A percentile compares a stretch with the other conserved stretches of the same genome.
These are phyloP conservation scores for Aplidium turbinatum DNA, from an alignment of 23 tunicate species.

Conservation along the genomic window DNA sequence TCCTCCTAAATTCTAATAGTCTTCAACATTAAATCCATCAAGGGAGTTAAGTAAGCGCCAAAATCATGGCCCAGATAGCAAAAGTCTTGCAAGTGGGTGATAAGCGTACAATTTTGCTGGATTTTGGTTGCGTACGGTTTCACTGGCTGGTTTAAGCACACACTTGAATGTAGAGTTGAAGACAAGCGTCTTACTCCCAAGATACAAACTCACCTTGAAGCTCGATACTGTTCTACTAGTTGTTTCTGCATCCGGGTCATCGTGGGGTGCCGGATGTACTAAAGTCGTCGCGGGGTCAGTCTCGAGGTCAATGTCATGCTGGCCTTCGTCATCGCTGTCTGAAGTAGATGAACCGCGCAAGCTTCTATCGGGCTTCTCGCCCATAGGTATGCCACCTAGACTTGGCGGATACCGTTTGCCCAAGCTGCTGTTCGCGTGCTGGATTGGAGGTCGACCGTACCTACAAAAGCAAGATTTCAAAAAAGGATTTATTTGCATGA, in stretches of 20 bases:
- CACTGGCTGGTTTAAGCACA: too few relatives aligned
- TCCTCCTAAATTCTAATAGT: too few relatives aligned
- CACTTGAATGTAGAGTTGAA: too few relatives aligned
- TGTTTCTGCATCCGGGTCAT: constrained; percentile 33
- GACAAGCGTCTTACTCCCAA: too few relatives aligned
- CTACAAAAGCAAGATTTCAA: too few relatives aligned
- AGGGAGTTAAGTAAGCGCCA: too few relatives aligned
- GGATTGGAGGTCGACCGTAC: constrained; percentile 47
- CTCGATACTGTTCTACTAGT: constrained; percentile 56
- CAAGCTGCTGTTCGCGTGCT: constrained; percentile 55
- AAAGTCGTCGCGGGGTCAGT: constrained; percentile 39
- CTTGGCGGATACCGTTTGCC: constrained; percentile 58
- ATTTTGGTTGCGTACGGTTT: too few relatives aligned
- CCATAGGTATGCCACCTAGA: constrained; percentile 55
- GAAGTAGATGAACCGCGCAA: constrained; percentile 13
- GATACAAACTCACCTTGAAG: constrained; percentile 50
- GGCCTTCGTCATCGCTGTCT: constrained; percentile 38
- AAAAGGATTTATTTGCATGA: too few relatives aligned
- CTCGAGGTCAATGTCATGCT: constrained; percentile 58
- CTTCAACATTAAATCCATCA: too few relatives aligned
- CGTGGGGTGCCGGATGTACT: constrained; percentile 14
- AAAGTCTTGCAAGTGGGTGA: too few relatives aligned
- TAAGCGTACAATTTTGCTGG: too few relatives aligned
- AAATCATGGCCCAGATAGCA: too few relatives aligned
- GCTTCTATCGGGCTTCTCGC: constrained; percentile 24